A percentile compares a stretch with the other conserved stretches of the same genome.
These are phyloP conservation scores for Homarus americanus DNA, from an alignment of 1,140 invertebrate genomes.

Conservation along the genomic window DNA sequence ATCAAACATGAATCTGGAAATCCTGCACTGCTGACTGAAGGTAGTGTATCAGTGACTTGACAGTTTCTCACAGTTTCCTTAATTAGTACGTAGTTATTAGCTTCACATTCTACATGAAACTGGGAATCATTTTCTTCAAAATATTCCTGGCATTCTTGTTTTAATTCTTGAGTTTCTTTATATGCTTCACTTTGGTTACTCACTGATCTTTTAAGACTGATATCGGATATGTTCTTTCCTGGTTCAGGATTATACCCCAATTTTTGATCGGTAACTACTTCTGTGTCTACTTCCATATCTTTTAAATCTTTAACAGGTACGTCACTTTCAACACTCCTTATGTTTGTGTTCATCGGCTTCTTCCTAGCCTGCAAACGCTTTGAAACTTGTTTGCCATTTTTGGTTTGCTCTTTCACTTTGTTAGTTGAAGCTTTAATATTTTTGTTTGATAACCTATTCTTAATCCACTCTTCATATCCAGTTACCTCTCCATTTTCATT, in stretches of 20 bases:
- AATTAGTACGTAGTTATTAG: not conserved
- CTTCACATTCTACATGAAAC: not conserved
- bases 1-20: not conserved
- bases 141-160: not conserved
- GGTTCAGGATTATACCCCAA: too few relatives aligned
- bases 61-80: not conserved
- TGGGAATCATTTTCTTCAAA: not conserved
- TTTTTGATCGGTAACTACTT: not conserved
- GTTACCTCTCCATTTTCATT: not conserved
- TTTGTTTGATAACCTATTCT: not conserved
- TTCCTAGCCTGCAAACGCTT: not conserved
- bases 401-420: not conserved
- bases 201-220: too few relatives aligned
- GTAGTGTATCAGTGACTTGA: not conserved
- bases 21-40: too few relatives aligned
- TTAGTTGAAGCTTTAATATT: not conserved
- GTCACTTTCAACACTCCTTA: not conserved
- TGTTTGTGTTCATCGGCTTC: not conserved
- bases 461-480: constrained; percentile 1
- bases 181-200: not conserved
- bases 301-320: not conserved
- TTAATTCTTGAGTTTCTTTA: not conserved
- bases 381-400: too few relatives aligned
- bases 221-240: too few relatives aligned
- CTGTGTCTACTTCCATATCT: not conserved